Evolutionary conservation across 2,888 invertebrate species (phyloP).

Genomic region (Parelbella ahira): DNA sequence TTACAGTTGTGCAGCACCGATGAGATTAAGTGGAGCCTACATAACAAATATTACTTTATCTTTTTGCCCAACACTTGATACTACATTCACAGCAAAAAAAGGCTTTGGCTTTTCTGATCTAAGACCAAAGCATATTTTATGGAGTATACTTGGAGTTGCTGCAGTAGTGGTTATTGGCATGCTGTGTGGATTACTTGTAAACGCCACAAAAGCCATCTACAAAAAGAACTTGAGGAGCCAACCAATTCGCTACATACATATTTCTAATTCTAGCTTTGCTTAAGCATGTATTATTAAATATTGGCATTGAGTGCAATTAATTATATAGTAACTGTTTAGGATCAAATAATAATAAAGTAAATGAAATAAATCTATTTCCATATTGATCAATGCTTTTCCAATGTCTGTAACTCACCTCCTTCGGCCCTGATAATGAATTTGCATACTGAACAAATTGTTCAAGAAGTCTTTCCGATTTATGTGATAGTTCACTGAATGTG

Average conservation of each 20-base stretch:
- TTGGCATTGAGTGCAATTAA: slow-evolving; percentile 27
- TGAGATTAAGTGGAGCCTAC: slow-evolving; percentile 59
- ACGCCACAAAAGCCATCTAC: slow-evolving; percentile 55
- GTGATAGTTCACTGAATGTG: slow-evolving; percentile 88
- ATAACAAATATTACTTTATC: slow-evolving; percentile 63
- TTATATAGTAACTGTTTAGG: slow-evolving; percentile 15
- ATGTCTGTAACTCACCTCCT: slow-evolving; percentile 78
- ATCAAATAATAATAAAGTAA: slow-evolving; percentile 21
- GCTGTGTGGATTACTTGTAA: slow-evolving; percentile 59
- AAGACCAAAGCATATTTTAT: slow-evolving; percentile 65
- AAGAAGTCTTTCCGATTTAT: slow-evolving; percentile 87
- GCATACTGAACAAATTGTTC: slow-evolving; percentile 88
- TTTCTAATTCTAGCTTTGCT: slow-evolving; percentile 55
- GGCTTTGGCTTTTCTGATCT: slow-evolving; percentile 51
- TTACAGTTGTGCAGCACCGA: slow-evolving; percentile 72
- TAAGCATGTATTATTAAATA: no score
- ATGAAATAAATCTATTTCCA: slow-evolving; percentile 27
- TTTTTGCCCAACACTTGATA: slow-evolving; percentile 64
- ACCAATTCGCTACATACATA: slow-evolving; percentile 62
- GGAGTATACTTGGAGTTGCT: slow-evolving; percentile 69
- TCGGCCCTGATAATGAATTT: slow-evolving; percentile 82
- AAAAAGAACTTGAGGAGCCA: slow-evolving; percentile 54
- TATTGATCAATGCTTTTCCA: slow-evolving; percentile 27
- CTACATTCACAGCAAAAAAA: slow-evolving; percentile 47
- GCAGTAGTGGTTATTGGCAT: slow-evolving; percentile 59